Percentiles rank a stretch among this genome's conserved stretches.
Conservation (phyloP, 2,797 vertebrate genomes). For the Florisuga fusca region DNA sequence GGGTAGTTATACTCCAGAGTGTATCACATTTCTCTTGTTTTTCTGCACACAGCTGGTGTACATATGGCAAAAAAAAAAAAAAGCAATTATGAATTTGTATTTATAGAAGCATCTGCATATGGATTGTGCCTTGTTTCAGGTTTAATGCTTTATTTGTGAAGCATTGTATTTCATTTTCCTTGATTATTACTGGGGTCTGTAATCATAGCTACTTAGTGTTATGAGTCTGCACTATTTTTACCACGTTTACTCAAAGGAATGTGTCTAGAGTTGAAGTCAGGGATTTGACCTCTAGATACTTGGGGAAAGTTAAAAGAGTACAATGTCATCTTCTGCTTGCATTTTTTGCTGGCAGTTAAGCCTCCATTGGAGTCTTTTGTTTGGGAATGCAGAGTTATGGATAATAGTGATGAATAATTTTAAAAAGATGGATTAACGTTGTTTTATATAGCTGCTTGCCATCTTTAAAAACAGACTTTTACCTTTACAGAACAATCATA, state of each 20-base stretch:
- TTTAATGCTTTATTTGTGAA: background rate
- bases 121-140: background rate
- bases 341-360: background rate
- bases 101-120: background rate
- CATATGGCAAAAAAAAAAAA: background rate
- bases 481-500: background rate
- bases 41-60: background rate
- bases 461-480: background rate
- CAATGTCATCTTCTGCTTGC: background rate
- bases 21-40: background rate
- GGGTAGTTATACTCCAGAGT: background rate
- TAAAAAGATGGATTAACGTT: background rate
- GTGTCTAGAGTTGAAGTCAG: background rate
- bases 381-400: background rate
- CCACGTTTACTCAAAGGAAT: background rate
- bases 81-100: background rate
- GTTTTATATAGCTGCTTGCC: background rate
- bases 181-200: slow-evolving; percentile 7
- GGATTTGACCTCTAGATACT: background rate
- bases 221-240: background rate
- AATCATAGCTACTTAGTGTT: slow-evolving; percentile 11
- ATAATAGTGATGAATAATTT: background rate
- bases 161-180: background rate
- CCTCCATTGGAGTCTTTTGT: background rate
- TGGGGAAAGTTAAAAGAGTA: background rate